phyloP scores from a whole-genome alignment of 2,888 invertebrate genomes.

The Brachynemurus nebulosus region DNA sequence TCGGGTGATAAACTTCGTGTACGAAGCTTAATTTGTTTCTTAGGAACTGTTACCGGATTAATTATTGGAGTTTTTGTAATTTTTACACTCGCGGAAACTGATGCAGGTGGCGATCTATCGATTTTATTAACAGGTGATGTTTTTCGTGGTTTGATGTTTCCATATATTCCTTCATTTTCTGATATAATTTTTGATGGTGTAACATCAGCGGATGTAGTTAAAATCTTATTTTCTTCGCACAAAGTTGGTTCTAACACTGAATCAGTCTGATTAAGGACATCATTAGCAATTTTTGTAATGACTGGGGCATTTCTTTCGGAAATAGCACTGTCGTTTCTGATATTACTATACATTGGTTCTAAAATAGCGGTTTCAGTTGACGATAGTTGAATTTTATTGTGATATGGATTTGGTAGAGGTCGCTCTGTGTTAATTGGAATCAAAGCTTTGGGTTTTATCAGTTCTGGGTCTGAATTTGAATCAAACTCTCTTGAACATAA shows the following conservation, averaged over 20 bases:
- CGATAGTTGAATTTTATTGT: conserved; percentile 13
- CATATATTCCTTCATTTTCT: too few relatives aligned
- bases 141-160: not conserved
- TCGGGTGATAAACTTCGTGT: conserved; percentile 8
- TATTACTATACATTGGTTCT: conserved; percentile 6
- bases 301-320: not conserved
- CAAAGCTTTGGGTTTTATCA: conserved; percentile 30
- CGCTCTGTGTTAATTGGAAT: conserved; percentile 30
- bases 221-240: not conserved
- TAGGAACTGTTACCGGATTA: not conserved
- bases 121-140: not conserved
- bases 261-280: not conserved
- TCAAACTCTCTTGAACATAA: conserved; percentile 18
- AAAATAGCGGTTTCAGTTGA: not conserved
- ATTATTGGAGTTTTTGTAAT: conserved; percentile 5
- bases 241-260: not conserved
- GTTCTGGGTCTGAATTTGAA: conserved; percentile 23
- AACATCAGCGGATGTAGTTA: too few relatives aligned
- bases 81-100: not conserved
- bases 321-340: not conserved
- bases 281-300: not conserved
- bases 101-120: not conserved
- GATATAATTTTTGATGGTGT: too few relatives aligned
- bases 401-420: conserved; percentile 29
- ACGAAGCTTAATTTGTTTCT: not conserved